Evolutionary conservation across 2,797 vertebrate genomes (phyloP).

Genomic region (Sebastes cheni): DNA sequence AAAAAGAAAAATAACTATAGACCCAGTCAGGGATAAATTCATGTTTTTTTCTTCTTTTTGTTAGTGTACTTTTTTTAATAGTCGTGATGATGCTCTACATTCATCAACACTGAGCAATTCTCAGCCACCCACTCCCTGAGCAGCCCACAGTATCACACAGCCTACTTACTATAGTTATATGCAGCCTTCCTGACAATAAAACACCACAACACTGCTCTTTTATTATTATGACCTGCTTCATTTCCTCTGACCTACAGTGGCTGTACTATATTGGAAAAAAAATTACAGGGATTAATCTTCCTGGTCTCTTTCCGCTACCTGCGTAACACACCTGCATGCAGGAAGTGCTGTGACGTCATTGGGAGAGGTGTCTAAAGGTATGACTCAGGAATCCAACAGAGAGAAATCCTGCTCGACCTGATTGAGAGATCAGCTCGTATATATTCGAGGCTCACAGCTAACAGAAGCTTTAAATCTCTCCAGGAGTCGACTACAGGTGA

Average conservation of each 20-base stretch:
- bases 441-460: background rate
- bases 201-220: background rate
- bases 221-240: background rate
- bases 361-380: constrained; percentile 37
- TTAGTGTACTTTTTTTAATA: background rate
- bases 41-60: too few relatives aligned
- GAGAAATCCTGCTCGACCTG: constrained; percentile 74
- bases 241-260: too few relatives aligned
- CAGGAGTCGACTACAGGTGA: too few relatives aligned
- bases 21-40: background rate
- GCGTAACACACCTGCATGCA: constrained; percentile 56
- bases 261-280: accelerated
- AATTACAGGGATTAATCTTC: background rate
- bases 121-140: constrained; percentile 21
- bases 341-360: constrained; percentile 59
- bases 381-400: constrained; percentile 65
- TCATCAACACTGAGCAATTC: constrained; percentile 15
- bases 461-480: background rate
- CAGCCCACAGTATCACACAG: background rate
- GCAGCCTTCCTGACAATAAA: background rate
- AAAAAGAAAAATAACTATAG: background rate
- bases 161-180: background rate
- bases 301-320: constrained; percentile 8
- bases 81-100: constrained; percentile 20
- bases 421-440: constrained; percentile 6